Percentiles rank a stretch among this genome's conserved stretches.
These are phyloP conservation scores for Rostratula benghalensis DNA, from an alignment of 2,113 vertebrate species.

Conservation along the genomic window DNA sequence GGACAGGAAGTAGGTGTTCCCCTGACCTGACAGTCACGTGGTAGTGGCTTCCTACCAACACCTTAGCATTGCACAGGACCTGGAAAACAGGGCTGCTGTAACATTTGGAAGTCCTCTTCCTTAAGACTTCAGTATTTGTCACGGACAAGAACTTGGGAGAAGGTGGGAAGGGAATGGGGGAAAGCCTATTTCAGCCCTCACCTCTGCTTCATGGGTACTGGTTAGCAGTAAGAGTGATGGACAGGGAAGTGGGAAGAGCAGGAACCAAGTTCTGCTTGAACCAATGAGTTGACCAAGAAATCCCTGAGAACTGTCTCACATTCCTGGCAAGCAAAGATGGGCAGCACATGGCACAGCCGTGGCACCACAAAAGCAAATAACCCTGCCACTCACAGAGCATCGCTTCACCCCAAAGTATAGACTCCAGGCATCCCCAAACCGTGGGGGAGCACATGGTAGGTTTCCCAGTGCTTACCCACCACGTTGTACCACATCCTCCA, in stretches of 20 bases:
- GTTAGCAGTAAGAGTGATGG: background rate
- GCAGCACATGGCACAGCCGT: background rate
- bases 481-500: fast-evolving
- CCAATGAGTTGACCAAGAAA: background rate
- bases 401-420: background rate
- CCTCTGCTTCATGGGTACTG: background rate
- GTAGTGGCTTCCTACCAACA: background rate
- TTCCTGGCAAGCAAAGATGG: background rate
- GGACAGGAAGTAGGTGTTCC: background rate
- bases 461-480: background rate
- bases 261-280: no score
- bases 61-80: background rate
- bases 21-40: background rate
- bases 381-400: background rate
- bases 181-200: background rate
- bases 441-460: fast-evolving
- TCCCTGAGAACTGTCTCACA: background rate
- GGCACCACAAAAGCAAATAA: background rate
- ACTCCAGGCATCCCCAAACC: background rate
- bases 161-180: background rate
- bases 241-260: fast-evolving
- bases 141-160: background rate
- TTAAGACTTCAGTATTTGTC: background rate
- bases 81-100: background rate
- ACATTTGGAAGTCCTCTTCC: background rate